Conservation (phyloP, 2,888 invertebrate genomes). For the Exocentrus adspersus region DNA sequence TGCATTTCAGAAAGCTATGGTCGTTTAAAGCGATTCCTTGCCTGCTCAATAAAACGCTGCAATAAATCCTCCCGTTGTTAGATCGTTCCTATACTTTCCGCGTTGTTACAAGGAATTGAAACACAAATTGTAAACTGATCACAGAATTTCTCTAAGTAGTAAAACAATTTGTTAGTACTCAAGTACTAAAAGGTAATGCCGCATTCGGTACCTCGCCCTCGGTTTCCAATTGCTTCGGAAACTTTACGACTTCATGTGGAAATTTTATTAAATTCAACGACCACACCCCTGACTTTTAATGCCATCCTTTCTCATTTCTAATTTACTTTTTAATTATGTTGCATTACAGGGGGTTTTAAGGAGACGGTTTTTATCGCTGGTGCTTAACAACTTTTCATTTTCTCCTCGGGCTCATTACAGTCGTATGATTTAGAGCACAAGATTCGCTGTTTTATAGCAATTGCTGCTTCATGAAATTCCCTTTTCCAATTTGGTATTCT, state of each 20-base stretch:
- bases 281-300: conserved; percentile 12
- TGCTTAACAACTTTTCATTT: conserved; percentile 34
- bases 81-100: conserved; percentile 2
- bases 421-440: not conserved
- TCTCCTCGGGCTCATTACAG: not conserved
- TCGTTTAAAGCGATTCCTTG: conserved; percentile 19
- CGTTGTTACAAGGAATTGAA: conserved; percentile 13
- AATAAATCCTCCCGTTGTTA: conserved; percentile 17
- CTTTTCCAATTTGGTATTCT: too few species aligned
- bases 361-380: conserved; percentile 30
- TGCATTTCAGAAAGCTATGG: conserved; percentile 18
- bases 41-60: conserved; percentile 15
- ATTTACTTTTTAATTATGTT: conserved; percentile 36
- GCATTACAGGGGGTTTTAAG: conserved; percentile 32
- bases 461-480: not conserved
- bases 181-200: too few species aligned
- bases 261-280: conserved; percentile 28
- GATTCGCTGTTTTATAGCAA: not conserved
- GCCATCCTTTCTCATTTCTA: conserved; percentile 26
- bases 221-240: conserved; percentile 42
- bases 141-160: too few species aligned
- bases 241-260: conserved; percentile 30
- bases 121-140: not conserved
- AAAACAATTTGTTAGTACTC: not conserved
- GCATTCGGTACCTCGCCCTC: too few species aligned